Evolutionary conservation across 2,888 invertebrate species (phyloP).

Genomic region (Eupithecia subumbrata): DNA sequence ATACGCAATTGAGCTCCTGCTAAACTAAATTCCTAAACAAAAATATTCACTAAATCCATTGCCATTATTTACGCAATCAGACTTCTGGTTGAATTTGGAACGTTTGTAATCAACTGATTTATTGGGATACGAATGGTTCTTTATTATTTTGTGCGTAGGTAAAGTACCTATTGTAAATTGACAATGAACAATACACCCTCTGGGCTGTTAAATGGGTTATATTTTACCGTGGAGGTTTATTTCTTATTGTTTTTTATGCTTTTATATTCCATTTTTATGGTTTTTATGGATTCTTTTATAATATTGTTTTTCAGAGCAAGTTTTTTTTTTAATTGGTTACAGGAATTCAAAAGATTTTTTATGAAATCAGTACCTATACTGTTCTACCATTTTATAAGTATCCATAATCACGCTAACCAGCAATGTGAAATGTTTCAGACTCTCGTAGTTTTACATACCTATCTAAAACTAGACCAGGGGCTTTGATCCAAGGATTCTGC

Average conservation of each 20-base stretch:
- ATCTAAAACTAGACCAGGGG: too few species aligned
- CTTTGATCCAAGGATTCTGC: too few species aligned
- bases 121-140: slow-evolving; percentile 41
- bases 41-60: background rate
- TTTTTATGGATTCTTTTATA: slow-evolving; percentile 17
- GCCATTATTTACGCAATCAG: background rate
- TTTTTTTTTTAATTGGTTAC: background rate
- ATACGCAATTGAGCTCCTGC: too few species aligned
- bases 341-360: background rate
- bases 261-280: slow-evolving; percentile 30
- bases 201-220: slow-evolving; percentile 28
- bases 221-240: slow-evolving; percentile 29
- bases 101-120: slow-evolving; percentile 48
- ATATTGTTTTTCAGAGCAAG: background rate
- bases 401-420: too few species aligned
- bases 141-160: slow-evolving; percentile 37
- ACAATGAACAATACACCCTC: slow-evolving; percentile 34
- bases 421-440: too few species aligned
- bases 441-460: too few species aligned
- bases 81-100: slow-evolving; percentile 41
- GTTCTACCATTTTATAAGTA: too few species aligned
- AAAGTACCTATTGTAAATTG: slow-evolving; percentile 26
- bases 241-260: slow-evolving; percentile 32
- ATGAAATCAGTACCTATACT: background rate
- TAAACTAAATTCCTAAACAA: too few species aligned